Base-by-base conservation (phyloP, 2,888 invertebrate species). In the Temnothorax rugatulus region DNA sequence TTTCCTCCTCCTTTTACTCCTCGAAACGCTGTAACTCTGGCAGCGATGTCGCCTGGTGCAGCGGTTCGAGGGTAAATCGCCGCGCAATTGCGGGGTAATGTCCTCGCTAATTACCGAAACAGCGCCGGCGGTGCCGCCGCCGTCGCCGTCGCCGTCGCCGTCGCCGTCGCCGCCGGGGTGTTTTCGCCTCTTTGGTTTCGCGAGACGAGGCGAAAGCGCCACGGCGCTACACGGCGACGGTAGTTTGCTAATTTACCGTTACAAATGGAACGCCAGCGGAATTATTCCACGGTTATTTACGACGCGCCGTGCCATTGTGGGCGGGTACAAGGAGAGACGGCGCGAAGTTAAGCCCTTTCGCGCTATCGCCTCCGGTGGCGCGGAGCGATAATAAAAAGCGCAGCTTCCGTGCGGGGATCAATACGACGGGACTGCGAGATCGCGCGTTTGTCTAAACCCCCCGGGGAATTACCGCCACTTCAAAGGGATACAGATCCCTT, bases 61-160 rank as follows among this genome's bases (percentile, higher is more conserved):
- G 77, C 63, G 34, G 38, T 77, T 77, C 66, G 74, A 84, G 84
- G 85, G 85, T 84, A 74, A 85, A 84, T 54, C 64, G 71, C 47
- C 69, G 69, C 63, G 52, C 64, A 76, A 74, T 81, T 83, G 84
- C 84, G 47, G 44, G 75, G 79, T 85, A 85, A 85, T 85, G 85
- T 68, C 81, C 79, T 82, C 75, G 77, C 85, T 85, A 84, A 85
- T 85, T 85, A 85, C 84, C 63, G 73, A 85, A 84, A 85, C 84
- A 74, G 18, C 68, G 54, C n/a, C 74, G n/a, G 8, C 61, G 50
- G 50, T 34, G 38, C 5, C 34, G 66, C 68, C 54, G 61, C 34
- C 74, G 47, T 15, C 2, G 44, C 2, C 11, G 44, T 0, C 50
- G 76, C 69, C 41, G 41, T 25, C 66, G 59, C 54, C 68, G 74